Percentiles rank a stretch among this genome's conserved stretches.
These are phyloP conservation scores for Cettia cetti DNA, from an alignment of 2,113 vertebrate species.

Conservation along the genomic window DNA sequence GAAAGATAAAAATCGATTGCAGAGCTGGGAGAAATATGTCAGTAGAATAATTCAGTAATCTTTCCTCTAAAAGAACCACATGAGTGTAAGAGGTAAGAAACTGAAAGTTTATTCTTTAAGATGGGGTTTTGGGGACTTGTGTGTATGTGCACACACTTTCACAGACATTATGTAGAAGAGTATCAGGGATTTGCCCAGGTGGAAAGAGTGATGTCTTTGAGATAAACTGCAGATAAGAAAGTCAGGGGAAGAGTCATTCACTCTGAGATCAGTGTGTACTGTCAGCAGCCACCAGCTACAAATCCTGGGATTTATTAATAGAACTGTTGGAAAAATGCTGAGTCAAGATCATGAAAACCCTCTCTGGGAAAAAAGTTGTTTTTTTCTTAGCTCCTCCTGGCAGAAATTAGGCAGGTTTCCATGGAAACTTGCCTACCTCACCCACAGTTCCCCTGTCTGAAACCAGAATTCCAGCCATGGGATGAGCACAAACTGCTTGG, in stretches of 20 bases:
- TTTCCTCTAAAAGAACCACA: neutral
- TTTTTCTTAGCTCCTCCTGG: neutral
- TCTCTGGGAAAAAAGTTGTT: neutral
- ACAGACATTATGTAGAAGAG: neutral
- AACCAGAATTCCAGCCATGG: neutral
- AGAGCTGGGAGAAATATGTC: neutral
- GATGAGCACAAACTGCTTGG: neutral
- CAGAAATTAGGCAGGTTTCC: conserved; percentile 10
- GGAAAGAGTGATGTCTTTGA: neutral
- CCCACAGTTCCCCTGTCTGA: neutral
- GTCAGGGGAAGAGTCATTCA: neutral
- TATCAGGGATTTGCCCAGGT: neutral
- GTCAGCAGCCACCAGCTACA: neutral
- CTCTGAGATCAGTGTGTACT: neutral
- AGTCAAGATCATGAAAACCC: neutral
- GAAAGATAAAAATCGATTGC: neutral
- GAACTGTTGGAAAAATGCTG: neutral
- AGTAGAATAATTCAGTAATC: neutral
- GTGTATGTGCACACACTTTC: neutral
- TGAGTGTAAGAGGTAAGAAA: neutral
- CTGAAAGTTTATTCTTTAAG: neutral
- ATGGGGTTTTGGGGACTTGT: neutral
- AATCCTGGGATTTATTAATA: neutral
- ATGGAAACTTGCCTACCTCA: conserved; percentile 19
- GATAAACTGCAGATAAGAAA: neutral